These are phyloP conservation scores for Coregonus suidteri DNA, from an alignment of 2,797 vertebrate genomes.

Conservation along the genomic window DNA sequence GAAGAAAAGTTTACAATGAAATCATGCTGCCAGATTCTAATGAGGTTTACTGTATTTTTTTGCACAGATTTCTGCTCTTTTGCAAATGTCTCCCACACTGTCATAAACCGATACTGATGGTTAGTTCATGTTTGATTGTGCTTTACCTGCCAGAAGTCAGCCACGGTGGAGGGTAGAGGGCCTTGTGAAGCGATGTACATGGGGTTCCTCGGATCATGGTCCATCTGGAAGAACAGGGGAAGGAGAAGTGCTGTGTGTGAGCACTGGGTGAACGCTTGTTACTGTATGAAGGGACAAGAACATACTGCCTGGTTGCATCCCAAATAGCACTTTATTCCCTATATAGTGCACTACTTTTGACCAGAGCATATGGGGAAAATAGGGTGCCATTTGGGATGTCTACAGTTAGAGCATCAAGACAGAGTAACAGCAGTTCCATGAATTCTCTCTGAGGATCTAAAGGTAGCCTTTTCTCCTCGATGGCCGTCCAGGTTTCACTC, in stretches of 20 bases:
- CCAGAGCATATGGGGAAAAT: too few species aligned
- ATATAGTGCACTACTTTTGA: neutral
- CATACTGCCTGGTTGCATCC: slow-evolving; percentile 21
- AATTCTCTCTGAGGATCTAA: neutral
- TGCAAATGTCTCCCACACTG: too few species aligned
- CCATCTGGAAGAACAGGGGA: slow-evolving; percentile 81
- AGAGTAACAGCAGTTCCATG: too few species aligned
- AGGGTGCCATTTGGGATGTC: too few species aligned
- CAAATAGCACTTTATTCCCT: neutral
- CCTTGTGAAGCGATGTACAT: slow-evolving; percentile 95
- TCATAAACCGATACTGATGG: too few species aligned
- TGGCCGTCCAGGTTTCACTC: neutral
- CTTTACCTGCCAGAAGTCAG: slow-evolving; percentile 98
- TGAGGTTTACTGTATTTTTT: too few species aligned
- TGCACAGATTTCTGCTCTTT: too few species aligned
- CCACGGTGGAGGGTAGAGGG: slow-evolving; percentile 88
- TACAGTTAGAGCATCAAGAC: too few species aligned
- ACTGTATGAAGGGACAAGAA: slow-evolving; percentile 27
- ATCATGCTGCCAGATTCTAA: too few species aligned
- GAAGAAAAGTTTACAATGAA: too few species aligned
- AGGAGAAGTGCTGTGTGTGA: slow-evolving; percentile 38
- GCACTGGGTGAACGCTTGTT: slow-evolving; percentile 7
- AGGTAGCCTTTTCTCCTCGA: slow-evolving; percentile 21
- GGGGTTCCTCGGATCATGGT: slow-evolving; percentile 94
- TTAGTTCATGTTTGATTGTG: neutral